Evolutionary conservation across 2,888 invertebrate genomes (phyloP), one percentile per base, ranked within the genome.

Genomic region (Polydrusus pterygomalis): DNA sequence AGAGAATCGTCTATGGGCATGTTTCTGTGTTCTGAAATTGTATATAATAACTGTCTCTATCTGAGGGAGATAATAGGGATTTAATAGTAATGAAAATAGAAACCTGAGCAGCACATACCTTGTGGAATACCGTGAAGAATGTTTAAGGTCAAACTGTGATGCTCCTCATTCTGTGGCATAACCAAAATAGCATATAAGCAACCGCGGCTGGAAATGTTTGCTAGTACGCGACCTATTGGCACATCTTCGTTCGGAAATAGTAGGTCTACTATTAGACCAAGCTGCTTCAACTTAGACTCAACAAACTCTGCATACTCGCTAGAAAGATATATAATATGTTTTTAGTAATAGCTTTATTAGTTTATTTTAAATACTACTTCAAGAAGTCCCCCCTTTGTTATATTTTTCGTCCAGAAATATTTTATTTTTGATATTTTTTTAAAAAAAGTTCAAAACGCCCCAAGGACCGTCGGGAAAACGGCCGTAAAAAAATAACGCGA

Each of bases 1-100:
- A 97, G 89, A 0, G 97, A 96, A 87, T 97, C 97, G 71, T 98
- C 97, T 47, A 97, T 86, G 0, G 97, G 97, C 96, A 98, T 98
- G 88, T 98, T 97, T 81, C 98, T 93, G 88, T 98, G 98, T 85
- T 97, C 98, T 93, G 90, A 79, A 86, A 79, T 15, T 25, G 40
- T 43, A 34, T 34, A 9, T 20, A 45, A 25, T n/a, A n/a, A n/a
- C n/a, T n/a, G n/a, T n/a, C n/a, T n/a, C n/a, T n/a, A n/a, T n/a
- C n/a, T n/a, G n/a, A n/a, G n/a, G n/a, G n/a, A n/a, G n/a, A n/a
- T n/a, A n/a, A n/a, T n/a, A n/a, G n/a, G n/a, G n/a, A n/a, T n/a
- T n/a, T n/a, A n/a, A n/a, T n/a, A n/a, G n/a, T n/a, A n/a, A n/a
- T n/a, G n/a, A n/a, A n/a, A 25, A n/a, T 43, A 13, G 43, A n/a